Percentiles rank a stretch among this genome's conserved stretches.
Evolutionary conservation across 2,888 invertebrate species (phyloP).

Genomic region (Lepidonotus clava): DNA sequence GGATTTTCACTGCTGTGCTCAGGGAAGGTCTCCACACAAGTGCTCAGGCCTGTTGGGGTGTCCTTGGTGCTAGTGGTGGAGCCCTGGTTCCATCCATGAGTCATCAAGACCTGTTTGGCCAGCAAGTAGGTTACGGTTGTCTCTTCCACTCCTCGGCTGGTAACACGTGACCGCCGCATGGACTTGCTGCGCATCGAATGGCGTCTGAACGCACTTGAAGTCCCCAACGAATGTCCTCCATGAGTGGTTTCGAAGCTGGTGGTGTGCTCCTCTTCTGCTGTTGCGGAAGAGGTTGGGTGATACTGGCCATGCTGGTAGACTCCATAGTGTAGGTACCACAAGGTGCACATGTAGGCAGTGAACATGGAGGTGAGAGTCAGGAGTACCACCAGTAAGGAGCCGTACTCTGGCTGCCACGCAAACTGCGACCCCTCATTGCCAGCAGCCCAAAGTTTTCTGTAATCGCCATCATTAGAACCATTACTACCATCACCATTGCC

Average conservation of each 20-base stretch:
- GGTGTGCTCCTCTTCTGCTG: background rate
- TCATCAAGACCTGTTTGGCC: background rate
- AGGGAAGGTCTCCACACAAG: background rate
- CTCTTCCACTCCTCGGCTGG: background rate
- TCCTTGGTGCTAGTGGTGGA: background rate
- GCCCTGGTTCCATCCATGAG: background rate
- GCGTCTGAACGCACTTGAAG: too few species aligned
- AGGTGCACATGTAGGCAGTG: background rate
- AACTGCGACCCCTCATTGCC: too few species aligned
- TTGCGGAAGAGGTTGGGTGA: too few species aligned
- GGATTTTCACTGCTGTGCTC: background rate
- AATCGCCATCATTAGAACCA: too few species aligned
- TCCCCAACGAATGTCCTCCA: too few species aligned
- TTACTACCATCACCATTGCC: too few species aligned
- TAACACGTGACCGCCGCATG: background rate
- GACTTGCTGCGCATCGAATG: too few species aligned
- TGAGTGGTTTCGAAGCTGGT: background rate
- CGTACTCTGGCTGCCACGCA: background rate
- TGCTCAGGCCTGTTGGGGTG: background rate
- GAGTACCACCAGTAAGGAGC: background rate
- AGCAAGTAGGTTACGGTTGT: slow-evolving; percentile 17
- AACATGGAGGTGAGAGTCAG: background rate
- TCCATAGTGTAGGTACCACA: background rate
- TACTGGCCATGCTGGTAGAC: background rate
- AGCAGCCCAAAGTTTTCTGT: too few species aligned